phyloP scores from a whole-genome alignment of 1,140 invertebrate species.

The Pseudomyrmex sp. region DNA sequence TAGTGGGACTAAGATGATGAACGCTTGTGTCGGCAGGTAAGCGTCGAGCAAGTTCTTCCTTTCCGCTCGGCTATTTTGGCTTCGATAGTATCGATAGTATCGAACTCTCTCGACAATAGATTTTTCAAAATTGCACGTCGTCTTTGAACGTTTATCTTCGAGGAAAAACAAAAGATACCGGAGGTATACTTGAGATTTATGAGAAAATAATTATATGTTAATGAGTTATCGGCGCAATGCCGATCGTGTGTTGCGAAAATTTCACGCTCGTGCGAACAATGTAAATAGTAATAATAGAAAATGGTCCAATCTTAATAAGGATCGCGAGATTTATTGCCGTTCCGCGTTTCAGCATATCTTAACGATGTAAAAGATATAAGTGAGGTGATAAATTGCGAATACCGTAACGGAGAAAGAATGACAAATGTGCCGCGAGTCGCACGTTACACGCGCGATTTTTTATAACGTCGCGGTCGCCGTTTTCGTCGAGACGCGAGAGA shows the following conservation, averaged over 20 bases:
- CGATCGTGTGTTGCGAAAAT: too few relatives aligned
- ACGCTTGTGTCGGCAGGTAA: conserved; percentile 14
- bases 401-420: conserved; percentile 29
- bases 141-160: too few relatives aligned
- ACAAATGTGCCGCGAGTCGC: conserved; percentile 43
- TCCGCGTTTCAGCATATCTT: conserved; percentile 32
- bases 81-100: conserved; percentile 12
- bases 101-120: conserved; percentile 21
- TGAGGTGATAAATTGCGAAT: conserved; percentile 47
- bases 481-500: conserved; percentile 3
- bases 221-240: too few relatives aligned
- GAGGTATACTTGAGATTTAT: too few relatives aligned
- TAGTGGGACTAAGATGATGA: conserved; percentile 7
- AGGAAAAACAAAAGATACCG: too few relatives aligned
- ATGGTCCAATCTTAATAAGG: conserved; percentile 54
- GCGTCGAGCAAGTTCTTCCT: not conserved
- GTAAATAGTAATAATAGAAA: conserved; percentile 31
- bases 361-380: conserved; percentile 42
- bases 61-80: conserved; percentile 24
- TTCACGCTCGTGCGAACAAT: conserved; percentile 20
- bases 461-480: not conserved
- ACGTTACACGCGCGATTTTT: conserved; percentile 22
- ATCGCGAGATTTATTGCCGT: conserved; percentile 52
- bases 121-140: conserved; percentile 10
- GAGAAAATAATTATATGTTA: too few relatives aligned